phyloP scores from a whole-genome alignment of 2,888 invertebrate species.

The Macaria liturata region DNA sequence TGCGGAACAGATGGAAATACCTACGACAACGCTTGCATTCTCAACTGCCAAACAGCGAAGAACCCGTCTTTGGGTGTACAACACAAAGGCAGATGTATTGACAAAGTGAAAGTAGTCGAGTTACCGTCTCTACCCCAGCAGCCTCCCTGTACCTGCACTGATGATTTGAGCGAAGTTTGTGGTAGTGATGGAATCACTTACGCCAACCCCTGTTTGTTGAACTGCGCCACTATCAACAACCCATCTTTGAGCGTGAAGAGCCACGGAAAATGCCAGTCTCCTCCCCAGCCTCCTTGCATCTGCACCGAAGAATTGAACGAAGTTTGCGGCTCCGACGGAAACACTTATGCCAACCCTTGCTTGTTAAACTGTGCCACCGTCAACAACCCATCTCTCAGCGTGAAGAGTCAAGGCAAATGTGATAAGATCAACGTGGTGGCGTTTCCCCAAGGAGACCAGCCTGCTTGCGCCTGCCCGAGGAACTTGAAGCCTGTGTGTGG shows the following conservation, averaged over 20 bases:
- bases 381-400: conserved; percentile 29
- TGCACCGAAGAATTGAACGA: conserved; percentile 42
- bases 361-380: conserved; percentile 42
- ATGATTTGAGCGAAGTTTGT: conserved; percentile 43
- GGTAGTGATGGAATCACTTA: conserved; percentile 50
- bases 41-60: conserved; percentile 32
- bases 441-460: conserved; percentile 5
- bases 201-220: conserved; percentile 44
- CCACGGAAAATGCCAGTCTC: conserved; percentile 28
- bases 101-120: conserved; percentile 23
- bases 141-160: conserved; percentile 38
- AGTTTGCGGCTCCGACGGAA: conserved; percentile 50
- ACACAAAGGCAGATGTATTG: conserved; percentile 32
- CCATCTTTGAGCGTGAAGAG: conserved; percentile 26
- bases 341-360: conserved; percentile 48
- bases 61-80: conserved; percentile 27
- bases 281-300: conserved; percentile 24
- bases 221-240: conserved; percentile 39
- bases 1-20: conserved; percentile 82
- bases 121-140: not conserved
- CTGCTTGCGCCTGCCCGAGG: conserved; percentile 35
- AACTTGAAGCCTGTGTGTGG: conserved; percentile 35
- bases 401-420: conserved; percentile 31
- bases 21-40: conserved; percentile 76
- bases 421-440: conserved; percentile 32